Conservation (phyloP, 1,140 invertebrate species). For the Ridgeia piscesae region DNA sequence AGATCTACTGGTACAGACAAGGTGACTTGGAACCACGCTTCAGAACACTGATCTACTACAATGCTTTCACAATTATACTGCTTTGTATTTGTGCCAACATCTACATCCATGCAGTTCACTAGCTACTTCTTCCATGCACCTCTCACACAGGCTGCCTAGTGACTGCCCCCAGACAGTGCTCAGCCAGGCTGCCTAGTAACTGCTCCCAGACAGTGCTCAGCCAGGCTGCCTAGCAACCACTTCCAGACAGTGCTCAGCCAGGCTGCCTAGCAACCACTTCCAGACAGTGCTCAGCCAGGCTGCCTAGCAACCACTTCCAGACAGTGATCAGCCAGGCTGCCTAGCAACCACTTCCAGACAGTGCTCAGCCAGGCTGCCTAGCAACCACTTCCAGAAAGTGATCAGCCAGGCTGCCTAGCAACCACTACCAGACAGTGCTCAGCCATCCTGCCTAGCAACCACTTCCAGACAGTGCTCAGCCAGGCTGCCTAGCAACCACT, state of each 20-base stretch:
- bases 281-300: neutral
- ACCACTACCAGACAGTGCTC: neutral
- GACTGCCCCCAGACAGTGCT: neutral
- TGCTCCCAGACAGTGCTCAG: neutral
- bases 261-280: neutral
- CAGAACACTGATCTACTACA: conserved; percentile 57
- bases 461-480: too few relatives aligned
- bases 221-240: neutral
- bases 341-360: too few relatives aligned
- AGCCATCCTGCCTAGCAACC: too few relatives aligned
- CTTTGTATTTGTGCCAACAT: conserved; percentile 58
- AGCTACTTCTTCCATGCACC: neutral
- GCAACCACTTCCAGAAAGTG: too few relatives aligned
- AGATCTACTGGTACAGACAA: conserved; percentile 61
- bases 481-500: too few relatives aligned
- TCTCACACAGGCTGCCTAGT: neutral
- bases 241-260: neutral
- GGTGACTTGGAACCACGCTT: conserved; percentile 61
- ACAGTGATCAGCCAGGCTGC: neutral
- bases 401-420: neutral
- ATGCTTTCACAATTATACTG: conserved; percentile 56
- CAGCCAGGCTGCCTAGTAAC: neutral
- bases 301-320: neutral
- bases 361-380: too few relatives aligned
- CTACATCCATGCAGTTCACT: conserved; percentile 42